Evolutionary conservation across 53 echinoderm and acorn worm species (phyloP).

Genomic region (Echinometra lucunter): DNA sequence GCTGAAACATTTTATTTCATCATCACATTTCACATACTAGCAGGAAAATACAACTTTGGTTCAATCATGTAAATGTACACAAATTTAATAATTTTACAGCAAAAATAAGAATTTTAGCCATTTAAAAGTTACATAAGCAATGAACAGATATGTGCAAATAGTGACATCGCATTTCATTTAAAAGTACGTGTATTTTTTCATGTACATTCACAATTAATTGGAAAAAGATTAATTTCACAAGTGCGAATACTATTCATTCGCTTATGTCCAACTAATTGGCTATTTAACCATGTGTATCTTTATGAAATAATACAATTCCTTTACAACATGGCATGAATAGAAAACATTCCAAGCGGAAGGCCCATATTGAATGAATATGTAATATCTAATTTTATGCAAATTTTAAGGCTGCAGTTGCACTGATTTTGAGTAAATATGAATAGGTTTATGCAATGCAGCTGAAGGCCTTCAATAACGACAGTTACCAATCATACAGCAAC

Average conservation of each 20-base stretch:
- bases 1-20: neutral
- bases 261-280: neutral
- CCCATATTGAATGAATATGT: neutral
- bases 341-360: neutral
- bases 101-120: neutral
- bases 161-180: neutral
- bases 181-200: neutral
- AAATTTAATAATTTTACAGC: neutral
- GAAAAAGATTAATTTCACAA: too few species aligned
- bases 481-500: neutral
- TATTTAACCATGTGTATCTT: neutral
- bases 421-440: neutral
- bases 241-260: too few species aligned
- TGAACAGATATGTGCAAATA: neutral
- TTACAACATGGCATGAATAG: neutral
- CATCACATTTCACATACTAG: neutral
- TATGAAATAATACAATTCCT: neutral
- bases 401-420: neutral
- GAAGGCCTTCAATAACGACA: neutral
- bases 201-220: too few species aligned
- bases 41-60: constrained; percentile 9
- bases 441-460: neutral
- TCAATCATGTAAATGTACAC: constrained; percentile 22
- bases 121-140: neutral
- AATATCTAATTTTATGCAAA: neutral